Base-by-base conservation (phyloP, 2,113 vertebrate species). In the Lophius piscatorius region DNA sequence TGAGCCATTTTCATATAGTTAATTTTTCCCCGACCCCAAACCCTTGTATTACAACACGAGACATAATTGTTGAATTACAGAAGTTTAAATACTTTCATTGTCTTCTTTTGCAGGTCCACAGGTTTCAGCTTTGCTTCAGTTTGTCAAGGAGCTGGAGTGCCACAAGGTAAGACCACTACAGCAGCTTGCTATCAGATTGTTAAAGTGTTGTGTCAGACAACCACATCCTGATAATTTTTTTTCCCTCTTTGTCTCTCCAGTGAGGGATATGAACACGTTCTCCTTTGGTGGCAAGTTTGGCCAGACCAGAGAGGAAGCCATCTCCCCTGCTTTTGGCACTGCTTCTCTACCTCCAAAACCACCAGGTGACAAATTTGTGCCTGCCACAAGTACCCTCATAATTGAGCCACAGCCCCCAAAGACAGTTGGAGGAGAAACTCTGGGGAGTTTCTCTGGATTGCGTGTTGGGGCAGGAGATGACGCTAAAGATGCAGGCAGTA, bases 371-470 rank as follows among this genome's bases (percentile, higher is more conserved):
- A 86, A 87, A 22, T 48, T 76, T 1, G 11, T 68, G 2, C 44
- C 85, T 1, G 12, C 85, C 3, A 6, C 84, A 13, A 3, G 84
- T 0, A 13, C 89, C 39, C 54, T 78, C 55, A 92, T 89, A 76
- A 12, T 69, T 18, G 94, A 94, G 36, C 13, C 70, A 2, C 82
- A 91, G 14, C 49, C 83, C 0, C 35, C 88, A 5, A 95, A 93
- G 81, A 31, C 86, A 22, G 80, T 72, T 9, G 80, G 90, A 6
- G 96, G 96, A 9, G 97, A 98, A 81, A 97, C 96, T 0, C 90
- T 98, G 0, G 96, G 96, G 5, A 92, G 92, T 58, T 98, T 99
- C 58, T 97, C 94, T 0, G 95, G 93, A 3, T 86, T 99, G 0
- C 89, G 95, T 0, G 96, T 98, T 1, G 94, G 95, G 52, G 94